Conservation (phyloP, 30 jellyfish, hydroid and myxozoan genomes). For the Chrysaora quinquecirrha region DNA sequence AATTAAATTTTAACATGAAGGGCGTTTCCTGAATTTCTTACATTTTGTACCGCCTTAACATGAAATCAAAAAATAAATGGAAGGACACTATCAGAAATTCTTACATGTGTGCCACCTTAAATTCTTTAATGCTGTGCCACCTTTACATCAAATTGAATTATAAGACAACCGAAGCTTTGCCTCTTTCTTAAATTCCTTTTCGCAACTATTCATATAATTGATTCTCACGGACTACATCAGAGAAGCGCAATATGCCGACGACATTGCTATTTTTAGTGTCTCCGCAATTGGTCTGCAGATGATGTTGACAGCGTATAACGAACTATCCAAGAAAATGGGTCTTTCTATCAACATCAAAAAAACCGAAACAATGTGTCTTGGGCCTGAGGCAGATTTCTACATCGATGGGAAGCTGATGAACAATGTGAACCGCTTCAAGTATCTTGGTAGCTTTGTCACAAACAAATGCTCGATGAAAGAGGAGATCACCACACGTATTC, state of each 20-base stretch:
- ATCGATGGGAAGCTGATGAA: not conserved
- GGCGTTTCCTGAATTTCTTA: too few species aligned
- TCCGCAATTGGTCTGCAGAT: conserved; percentile 15
- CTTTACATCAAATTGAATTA: too few species aligned
- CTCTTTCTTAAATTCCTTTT: too few species aligned
- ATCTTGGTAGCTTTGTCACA: conserved; percentile 27
- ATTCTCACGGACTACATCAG: conserved; percentile 26
- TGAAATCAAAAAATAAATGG: too few species aligned
- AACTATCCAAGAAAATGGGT: conserved; percentile 56
- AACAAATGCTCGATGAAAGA: conserved; percentile 34
- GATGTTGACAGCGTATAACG: conserved; percentile 29
- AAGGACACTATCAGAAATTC: too few species aligned
- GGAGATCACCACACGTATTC: conserved; percentile 33
- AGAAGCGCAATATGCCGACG: conserved; percentile 70
- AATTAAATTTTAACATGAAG: too few species aligned
- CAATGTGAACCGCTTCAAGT: not conserved
- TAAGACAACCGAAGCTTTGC: too few species aligned
- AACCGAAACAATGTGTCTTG: conserved; percentile 41
- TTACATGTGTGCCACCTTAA: too few species aligned
- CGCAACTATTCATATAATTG: too few species aligned
- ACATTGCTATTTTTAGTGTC: conserved; percentile 26
- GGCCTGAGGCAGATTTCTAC: conserved; percentile 25
- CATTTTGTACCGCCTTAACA: too few species aligned
- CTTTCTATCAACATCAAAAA: conserved; percentile 24
- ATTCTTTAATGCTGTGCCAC: too few species aligned